Evolutionary conservation across 2,113 vertebrate species (phyloP), one percentile per base, ranked within the genome.

Genomic region (Vanacampus margaritifer): DNA sequence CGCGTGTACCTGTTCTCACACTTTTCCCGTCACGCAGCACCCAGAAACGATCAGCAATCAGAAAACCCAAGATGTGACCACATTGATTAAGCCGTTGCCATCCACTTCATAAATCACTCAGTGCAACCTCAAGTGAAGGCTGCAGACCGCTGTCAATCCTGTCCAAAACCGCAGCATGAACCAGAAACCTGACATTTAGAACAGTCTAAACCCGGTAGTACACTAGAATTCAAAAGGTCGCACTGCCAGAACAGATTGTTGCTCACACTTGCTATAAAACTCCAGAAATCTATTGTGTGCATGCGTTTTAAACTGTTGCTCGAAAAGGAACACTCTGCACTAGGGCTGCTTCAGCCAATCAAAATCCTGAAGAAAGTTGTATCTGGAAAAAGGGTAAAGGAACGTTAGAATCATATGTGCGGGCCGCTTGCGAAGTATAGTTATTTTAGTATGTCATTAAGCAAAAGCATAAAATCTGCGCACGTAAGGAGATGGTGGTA

Each of bases 61-160:
- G 58, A 43, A 84, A 62, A 90, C 84, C 84, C 88, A 77, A 74
- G 28, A 83, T 72, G 83, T 68, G 77, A 90, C 87, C 86, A 59
- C 83, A 80, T 58, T 57, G 75, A 86, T 86, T 80, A 84, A 69
- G 60, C 19, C 60, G 28, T 59, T 73, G 16, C 58, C 54, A 43
- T 78, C 36, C 75, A 69, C 19, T 72, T 68, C 69, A 81, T 89
- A 87, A 85, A 87, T 84, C 79, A 78, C 1, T 28, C 26, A 41
- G 62, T 14, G 2, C 43, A 51, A 73, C 71, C 67, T 59, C 75
- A 69, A 74, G 64, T 74, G 60, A 65, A 68, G 26, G 65, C 32
- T 73, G 62, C 68, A 76, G 70, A 77, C 76, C 65, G 48, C 54
- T 48, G 28, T 70, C 5, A 21, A 32, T 62, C 32, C 41, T 28